Base-by-base conservation (phyloP, 1,140 invertebrate species). In the Nasonia longicornis region DNA sequence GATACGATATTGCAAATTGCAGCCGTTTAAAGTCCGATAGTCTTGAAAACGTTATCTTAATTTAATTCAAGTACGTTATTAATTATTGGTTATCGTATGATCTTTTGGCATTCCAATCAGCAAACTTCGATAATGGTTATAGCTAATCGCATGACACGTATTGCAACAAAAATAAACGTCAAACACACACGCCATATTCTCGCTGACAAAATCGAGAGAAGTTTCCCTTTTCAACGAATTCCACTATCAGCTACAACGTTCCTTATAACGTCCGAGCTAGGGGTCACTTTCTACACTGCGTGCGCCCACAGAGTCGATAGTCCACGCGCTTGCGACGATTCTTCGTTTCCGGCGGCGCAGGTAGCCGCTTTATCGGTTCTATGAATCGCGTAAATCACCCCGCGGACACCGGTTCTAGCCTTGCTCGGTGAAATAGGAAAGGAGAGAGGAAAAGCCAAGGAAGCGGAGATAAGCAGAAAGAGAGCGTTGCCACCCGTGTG, bases 381-480 rank as follows among this genome's bases (percentile, higher is more conserved):
- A 63, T 12, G 81, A 82, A 85, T 83, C 82, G 66, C 82, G 82
- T 83, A 82, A 84, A 84, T 84, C 84, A 82, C 71, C 31, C 69
- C 79, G 75, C 74, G 83, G 71, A 78, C 45, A 83, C 82, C 79
- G 79, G 76, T 83, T 83, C 69, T 14, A 63, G 16, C 22, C 10
- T 63, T 20, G 31, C 7, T 2, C 16, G 35, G 38, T 6, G 38
- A 69, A 38, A 35, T 16, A 38, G 35, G 12, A 42, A 66, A 12
- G 26, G 38, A 29, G 52, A 66, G 81, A 80, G 35, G 22, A 38
- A 38, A 58, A 26, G 69, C 75, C 31, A 78, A 16, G 11, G 67
- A 29, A 64, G 42, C 42, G 16, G 14, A 35, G 77, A 79, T 79
- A 79, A 72, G 67, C 42, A 16, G 20, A 78, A 78, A 3, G n/a